Evolutionary conservation across 2,888 invertebrate species (phyloP).

Genomic region (Scaptomyza parva): DNA sequence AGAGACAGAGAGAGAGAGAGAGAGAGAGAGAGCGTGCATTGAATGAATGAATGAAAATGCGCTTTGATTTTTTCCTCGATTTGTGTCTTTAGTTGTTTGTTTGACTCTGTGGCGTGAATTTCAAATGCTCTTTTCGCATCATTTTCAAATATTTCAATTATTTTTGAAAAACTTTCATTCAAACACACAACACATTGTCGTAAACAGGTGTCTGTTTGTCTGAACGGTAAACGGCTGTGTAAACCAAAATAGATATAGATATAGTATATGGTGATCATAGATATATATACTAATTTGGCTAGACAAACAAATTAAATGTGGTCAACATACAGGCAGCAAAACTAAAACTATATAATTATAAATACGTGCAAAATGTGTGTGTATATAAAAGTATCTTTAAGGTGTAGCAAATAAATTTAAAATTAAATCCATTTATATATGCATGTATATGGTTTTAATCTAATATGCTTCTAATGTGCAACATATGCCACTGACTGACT

Average conservation of each 20-base stretch:
- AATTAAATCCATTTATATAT: slow-evolving; percentile 50
- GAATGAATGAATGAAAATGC: slow-evolving; percentile 65
- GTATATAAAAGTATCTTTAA: slow-evolving; percentile 27
- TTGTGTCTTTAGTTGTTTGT: slow-evolving; percentile 53
- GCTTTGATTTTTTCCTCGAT: slow-evolving; percentile 52
- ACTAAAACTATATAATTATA: slow-evolving; percentile 6
- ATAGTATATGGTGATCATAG: slow-evolving; percentile 4
- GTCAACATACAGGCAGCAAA: slow-evolving; percentile 35
- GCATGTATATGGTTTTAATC: slow-evolving; percentile 12
- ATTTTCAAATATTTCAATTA: slow-evolving; percentile 32
- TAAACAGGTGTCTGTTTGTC: slow-evolving; percentile 67
- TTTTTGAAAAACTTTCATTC: slow-evolving; percentile 34
- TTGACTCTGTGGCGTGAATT: slow-evolving; percentile 66
- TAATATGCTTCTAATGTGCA: slow-evolving; percentile 28
- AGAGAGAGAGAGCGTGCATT: slow-evolving; percentile 4
- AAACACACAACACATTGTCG: slow-evolving; percentile 22
- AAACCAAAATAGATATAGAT: slow-evolving; percentile 62
- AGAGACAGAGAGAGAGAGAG: slow-evolving; percentile 12
- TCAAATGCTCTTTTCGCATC: slow-evolving; percentile 52
- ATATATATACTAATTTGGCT: slow-evolving; percentile 17
- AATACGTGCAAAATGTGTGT: slow-evolving; percentile 1
- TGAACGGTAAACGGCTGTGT: slow-evolving; percentile 43
- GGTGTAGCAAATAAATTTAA: slow-evolving; percentile 43
- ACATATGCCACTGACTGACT: slow-evolving; percentile 15
- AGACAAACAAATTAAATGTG: slow-evolving; percentile 42